These are phyloP conservation scores for Siniperca scherzeri DNA, from an alignment of 2,797 vertebrate species.

Conservation along the genomic window DNA sequence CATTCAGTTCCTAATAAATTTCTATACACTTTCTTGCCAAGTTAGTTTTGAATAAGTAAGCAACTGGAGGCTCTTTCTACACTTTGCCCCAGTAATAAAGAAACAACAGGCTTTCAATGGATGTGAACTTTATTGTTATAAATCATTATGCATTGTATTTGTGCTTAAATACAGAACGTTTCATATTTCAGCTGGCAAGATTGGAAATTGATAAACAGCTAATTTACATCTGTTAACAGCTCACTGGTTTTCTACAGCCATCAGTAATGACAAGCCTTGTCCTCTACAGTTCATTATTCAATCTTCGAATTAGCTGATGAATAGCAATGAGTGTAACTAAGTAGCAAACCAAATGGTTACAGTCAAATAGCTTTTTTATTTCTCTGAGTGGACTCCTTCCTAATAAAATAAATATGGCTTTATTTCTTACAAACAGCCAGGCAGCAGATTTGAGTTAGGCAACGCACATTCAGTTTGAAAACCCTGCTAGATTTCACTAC, in stretches of 20 bases:
- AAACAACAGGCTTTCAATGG: slow-evolving; percentile 19
- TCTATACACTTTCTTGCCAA: slow-evolving; percentile 39
- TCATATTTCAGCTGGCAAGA: slow-evolving; percentile 5
- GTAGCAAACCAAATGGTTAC: slow-evolving; percentile 51
- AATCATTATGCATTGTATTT: slow-evolving; percentile 21
- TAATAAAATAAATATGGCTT: slow-evolving; percentile 64
- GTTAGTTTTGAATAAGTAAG: slow-evolving; percentile 40
- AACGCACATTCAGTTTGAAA: slow-evolving; percentile 43
- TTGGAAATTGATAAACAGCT: slow-evolving; percentile 11
- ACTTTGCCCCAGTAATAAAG: slow-evolving; percentile 27
- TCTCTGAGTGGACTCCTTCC: slow-evolving; percentile 43
- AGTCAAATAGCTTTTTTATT: slow-evolving; percentile 52
- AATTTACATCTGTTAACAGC: slow-evolving; percentile 21
- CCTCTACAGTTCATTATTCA: slow-evolving; percentile 30
- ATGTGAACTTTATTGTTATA: slow-evolving; percentile 28
- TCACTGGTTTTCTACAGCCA: slow-evolving; percentile 17
- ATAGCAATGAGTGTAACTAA: slow-evolving; percentile 35
- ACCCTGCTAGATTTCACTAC: slow-evolving; percentile 43
- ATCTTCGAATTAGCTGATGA: slow-evolving; percentile 12
- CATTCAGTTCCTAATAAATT: slow-evolving; percentile 48
- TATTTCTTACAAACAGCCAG: slow-evolving; percentile 55
- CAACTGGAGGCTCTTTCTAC: slow-evolving; percentile 36
- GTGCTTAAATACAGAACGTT: neutral
- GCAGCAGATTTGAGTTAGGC: slow-evolving; percentile 50
- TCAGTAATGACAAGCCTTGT: slow-evolving; percentile 23